A percentile compares a stretch with the other conserved stretches of the same genome.
Conservation (phyloP, 2,888 invertebrate species). For the Chymomyza procnemis region DNA sequence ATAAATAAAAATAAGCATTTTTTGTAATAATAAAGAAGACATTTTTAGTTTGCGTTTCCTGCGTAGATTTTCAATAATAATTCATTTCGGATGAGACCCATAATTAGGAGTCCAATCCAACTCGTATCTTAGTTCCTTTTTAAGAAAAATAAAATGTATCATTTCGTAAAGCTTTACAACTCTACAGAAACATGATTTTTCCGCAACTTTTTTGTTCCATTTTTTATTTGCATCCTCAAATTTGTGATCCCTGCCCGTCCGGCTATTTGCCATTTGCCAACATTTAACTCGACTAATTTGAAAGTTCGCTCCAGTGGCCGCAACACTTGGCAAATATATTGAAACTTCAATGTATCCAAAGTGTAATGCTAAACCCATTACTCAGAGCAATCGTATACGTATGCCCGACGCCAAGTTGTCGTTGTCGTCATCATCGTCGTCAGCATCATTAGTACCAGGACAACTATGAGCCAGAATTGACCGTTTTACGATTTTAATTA, state of each 20-base stretch:
- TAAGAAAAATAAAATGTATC: too few species aligned
- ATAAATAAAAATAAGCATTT: too few species aligned
- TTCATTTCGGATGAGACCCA: too few species aligned
- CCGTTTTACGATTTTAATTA: constrained; percentile 74
- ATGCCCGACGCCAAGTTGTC: neutral
- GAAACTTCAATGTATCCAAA: constrained; percentile 55
- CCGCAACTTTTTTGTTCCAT: neutral
- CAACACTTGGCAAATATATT: constrained; percentile 41
- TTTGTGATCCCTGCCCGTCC: neutral
- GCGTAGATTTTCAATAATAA: too few species aligned
- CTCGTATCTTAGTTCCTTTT: too few species aligned
- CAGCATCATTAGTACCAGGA: neutral
- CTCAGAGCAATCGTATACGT: neutral
- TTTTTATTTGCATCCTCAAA: neutral
- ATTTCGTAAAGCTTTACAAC: too few species aligned
- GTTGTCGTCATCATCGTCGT: neutral
- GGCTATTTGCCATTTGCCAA: neutral
- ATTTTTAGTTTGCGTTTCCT: too few species aligned
- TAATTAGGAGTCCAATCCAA: too few species aligned
- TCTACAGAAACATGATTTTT: neutral
- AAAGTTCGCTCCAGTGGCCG: constrained; percentile 33
- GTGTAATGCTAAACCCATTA: constrained; percentile 49
- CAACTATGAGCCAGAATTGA: constrained; percentile 57
- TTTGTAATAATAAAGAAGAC: too few species aligned
- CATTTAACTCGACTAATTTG: constrained; percentile 36